Base-by-base conservation (phyloP, 2,113 vertebrate species). In the Oryzias woworae region DNA sequence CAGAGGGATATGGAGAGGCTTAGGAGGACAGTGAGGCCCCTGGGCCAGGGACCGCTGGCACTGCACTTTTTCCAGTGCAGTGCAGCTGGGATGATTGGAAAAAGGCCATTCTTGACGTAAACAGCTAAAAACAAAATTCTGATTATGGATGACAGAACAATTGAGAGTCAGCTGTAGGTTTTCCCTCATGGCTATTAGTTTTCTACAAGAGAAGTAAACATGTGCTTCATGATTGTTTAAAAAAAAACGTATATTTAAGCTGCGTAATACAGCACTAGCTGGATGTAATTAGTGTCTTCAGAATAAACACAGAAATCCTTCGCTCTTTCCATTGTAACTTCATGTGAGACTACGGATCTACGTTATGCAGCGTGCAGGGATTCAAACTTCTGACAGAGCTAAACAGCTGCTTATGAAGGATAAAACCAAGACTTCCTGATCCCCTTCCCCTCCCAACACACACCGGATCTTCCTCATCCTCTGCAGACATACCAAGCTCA, bases 351-450 rank as follows among this genome's bases (percentile, higher is more conserved):
- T 74, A 81, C 71, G 64, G 69, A 72, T 79, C 71, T 72, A 68
- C 58, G 71, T 68, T 77, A 62, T 73, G 7, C 67, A 62, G 51
- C 76, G 69, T 71, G 69, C 66, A 60, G 78, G 75, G 78, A 77
- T 75, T 80, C 42, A 68, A 58, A 83, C 85, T 70, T 83, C 83
- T 80, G 72, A 84, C 50, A 45, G 71, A 72, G 61, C 75, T 64
- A 58, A 83, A 66, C 80, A 77, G 74, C 81, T 78, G 80, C 78
- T 88, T 79, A 63, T 82, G 65, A 75, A 80, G 64, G 80, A 78
- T 82, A 71, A 82, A 89, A 77, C 71, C 80, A 43, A 60, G 67
- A 84, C 86, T 88, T 87, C 85, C 84, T 86, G 74, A 58, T 79
- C 66, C 36, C 76, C 67, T 58, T 53, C 57, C 72, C 62, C 71